These are phyloP conservation scores for Nothobranchius furzeri DNA, from an alignment of 2,113 vertebrate species.

Conservation along the genomic window DNA sequence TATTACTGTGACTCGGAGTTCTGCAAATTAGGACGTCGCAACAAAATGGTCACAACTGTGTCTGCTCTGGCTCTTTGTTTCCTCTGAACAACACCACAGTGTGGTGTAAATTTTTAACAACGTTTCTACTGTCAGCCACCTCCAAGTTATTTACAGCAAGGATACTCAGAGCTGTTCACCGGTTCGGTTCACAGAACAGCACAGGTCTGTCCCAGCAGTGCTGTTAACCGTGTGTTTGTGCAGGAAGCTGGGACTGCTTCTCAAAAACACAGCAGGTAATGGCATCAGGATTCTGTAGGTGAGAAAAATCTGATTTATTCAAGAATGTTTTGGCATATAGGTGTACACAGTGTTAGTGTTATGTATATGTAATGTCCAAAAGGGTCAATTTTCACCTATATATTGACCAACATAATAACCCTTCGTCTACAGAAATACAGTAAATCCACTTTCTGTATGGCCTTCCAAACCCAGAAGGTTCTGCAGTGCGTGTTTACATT, in stretches of 20 bases:
- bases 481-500: too few species aligned
- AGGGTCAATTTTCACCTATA: too few species aligned
- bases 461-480: too few species aligned
- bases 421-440: too few species aligned
- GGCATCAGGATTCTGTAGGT: too few species aligned
- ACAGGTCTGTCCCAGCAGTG: conserved; percentile 8
- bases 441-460: too few species aligned
- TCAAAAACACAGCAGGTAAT: neutral
- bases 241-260: conserved; percentile 26
- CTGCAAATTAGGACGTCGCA: too few species aligned
- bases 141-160: conserved; percentile 12
- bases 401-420: too few species aligned
- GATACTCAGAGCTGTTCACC: conserved; percentile 13
- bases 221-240: neutral
- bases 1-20: too few species aligned
- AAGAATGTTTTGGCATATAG: neutral
- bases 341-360: too few species aligned
- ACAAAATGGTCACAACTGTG: too few species aligned
- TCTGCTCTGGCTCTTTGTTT: conserved; percentile 5
- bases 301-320: neutral
- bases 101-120: conserved; percentile 29
- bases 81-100: conserved; percentile 11
- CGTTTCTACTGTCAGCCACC: conserved; percentile 12
- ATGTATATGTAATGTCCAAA: too few species aligned
- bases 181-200: conserved; percentile 16